These are phyloP conservation scores for Aotus griseimembra DNA, from an alignment of 2,797 vertebrate species.

Conservation along the genomic window DNA sequence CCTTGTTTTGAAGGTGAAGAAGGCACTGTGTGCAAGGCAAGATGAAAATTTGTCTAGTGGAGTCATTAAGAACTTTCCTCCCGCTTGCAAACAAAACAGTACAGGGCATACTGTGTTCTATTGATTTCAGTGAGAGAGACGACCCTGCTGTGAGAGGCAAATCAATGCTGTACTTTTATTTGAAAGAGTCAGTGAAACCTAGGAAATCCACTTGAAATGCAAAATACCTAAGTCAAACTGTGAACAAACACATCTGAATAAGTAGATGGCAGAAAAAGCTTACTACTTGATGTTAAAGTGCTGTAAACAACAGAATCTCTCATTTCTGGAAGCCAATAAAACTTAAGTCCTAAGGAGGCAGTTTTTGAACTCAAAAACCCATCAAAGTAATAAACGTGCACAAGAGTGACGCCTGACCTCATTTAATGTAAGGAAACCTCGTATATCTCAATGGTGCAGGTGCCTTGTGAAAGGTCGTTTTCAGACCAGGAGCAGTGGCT, in stretches of 20 bases:
- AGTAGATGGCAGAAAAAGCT: not conserved
- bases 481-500: too few relatives aligned
- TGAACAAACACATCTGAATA: not conserved
- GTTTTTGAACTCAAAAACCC: not conserved
- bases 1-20: slow-evolving; percentile 47
- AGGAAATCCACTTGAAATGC: not conserved
- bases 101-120: not conserved
- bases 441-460: not conserved
- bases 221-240: not conserved
- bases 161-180: not conserved
- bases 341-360: not conserved
- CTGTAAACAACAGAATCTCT: not conserved
- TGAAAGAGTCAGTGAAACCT: not conserved
- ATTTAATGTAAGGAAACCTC: not conserved
- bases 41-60: not conserved
- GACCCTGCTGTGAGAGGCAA: not conserved
- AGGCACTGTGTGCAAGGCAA: not conserved
- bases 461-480: not conserved
- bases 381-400: not conserved
- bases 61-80: not conserved
- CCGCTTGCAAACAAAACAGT: not conserved
- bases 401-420: not conserved
- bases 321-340: not conserved
- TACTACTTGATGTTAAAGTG: not conserved
- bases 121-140: not conserved